Base-by-base conservation (phyloP, 2,113 vertebrate species). In the Speoplatyrhinus poulsoni region DNA sequence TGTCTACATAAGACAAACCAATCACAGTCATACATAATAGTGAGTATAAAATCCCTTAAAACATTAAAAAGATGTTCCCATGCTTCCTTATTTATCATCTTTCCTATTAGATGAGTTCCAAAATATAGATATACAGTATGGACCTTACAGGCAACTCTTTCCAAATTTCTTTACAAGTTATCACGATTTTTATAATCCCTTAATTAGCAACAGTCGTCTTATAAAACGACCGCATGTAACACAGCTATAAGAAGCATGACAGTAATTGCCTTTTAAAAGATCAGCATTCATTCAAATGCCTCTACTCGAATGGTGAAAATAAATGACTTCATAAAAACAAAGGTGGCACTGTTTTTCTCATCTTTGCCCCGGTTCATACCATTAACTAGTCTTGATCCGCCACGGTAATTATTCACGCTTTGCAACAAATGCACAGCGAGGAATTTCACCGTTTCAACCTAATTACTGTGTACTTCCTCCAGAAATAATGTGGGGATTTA, bases 211-310 rank as follows among this genome's bases (percentile, higher is more conserved):
- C 66, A 46, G 62, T 53, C 47, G 41, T 19, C 50, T 9, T 60
- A 46, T 50, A 55, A 19, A 19, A 12, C 54, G 8, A 72, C 26
- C 52, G 19, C 12, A 59, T 63, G 47, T 47, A 47, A 46, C 67
- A 68, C 72, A 68, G 55, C 65, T 63, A 32, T n/a, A 52, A 73
- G 49, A 46, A 47, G 61, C 49, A 67, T 73, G 41, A 61, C 36
- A 48, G 59, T 32, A 69, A 66, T 61, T 65, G 66, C 55, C 46
- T 69, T 67, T 33, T 60, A 75, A 74, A 74, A 62, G 47, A 74
- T 49, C 60, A 56, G 72, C 41, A 50, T 74, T 74, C 60, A 62
- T 50, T 47, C 68, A 60, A 69, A 65, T 63, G 41, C 60, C 46
- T 57, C 36, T 67, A 61, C 62, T 75, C 69, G 69, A 68, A 15